Base-by-base conservation (phyloP, 1,140 invertebrate genomes). In the Ruditapes philippinarum region DNA sequence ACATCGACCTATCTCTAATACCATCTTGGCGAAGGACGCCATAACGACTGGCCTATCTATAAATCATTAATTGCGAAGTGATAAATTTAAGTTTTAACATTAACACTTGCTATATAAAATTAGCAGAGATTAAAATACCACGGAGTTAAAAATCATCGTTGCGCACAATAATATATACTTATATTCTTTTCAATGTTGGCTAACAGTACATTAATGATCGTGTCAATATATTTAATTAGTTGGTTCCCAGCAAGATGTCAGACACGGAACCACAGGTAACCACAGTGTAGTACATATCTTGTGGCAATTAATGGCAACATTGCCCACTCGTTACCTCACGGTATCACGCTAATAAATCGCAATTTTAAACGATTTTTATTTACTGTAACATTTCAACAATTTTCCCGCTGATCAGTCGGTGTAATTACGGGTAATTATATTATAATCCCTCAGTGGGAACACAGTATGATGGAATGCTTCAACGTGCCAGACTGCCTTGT, bases 261-360 rank as follows among this genome's bases (percentile, higher is more conserved):
- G 25, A 70, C 33, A 2, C 33, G 22, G 28, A 70, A 70, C 65
- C 33, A 70, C 65, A 33, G 36, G 65, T 38, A 38, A 28, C n/a
- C 36, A 36, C 33, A 22, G 25, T 70, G 19, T 33, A 19, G 65
- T 25, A 38, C 12, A 38, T 14, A 70, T 70, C 14, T 70, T 38
- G 65, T 70, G 65, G 17, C 65, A 70, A 70, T 70, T 70, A 70
- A 70, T 9, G 36, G 36, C 65, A 70, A 70, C 65, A 70, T 70
- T 70, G 65, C 65, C 65, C 33, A 33, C 33, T n/a, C 31, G 38
- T 70, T 70, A 70, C 33, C 31, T 14, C 65, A 70, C 65, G 38
- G 65, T 70, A 70, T 70, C 65, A 38, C 25, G 2, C 33, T 70
- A 70, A 70, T 70, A 70, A 70, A 70, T 70, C 65, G 2, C 36